Percentiles rank a stretch among this genome's conserved stretches.
These are phyloP conservation scores for Tetropium fuscum DNA, from an alignment of 2,888 invertebrate species.

Conservation along the genomic window DNA sequence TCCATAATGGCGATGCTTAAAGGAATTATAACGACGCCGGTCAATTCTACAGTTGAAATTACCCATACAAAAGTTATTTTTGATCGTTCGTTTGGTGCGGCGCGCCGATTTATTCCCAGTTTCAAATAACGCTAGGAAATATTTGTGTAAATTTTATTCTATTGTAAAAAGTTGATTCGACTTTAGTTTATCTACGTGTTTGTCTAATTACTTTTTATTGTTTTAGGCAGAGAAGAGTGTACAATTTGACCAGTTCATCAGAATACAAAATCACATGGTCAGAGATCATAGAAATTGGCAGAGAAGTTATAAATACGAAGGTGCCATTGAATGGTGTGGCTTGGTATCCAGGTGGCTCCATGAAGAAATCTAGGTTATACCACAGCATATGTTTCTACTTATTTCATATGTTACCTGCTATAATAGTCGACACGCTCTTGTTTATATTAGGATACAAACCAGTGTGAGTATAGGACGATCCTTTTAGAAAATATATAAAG, in stretches of 20 bases:
- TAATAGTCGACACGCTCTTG: conserved; percentile 83
- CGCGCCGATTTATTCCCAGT: too few relatives aligned
- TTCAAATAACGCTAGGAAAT: too few relatives aligned
- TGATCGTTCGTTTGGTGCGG: too few relatives aligned
- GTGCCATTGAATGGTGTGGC: conserved; percentile 90
- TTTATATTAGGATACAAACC: conserved; percentile 88
- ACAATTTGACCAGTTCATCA: conserved; percentile 83
- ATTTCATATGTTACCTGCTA: conserved; percentile 92
- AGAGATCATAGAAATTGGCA: conserved; percentile 85
- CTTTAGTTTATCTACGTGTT: too few relatives aligned
- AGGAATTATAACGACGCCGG: too few relatives aligned
- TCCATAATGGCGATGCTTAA: too few relatives aligned
- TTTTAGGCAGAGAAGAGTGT: conserved; percentile 71
- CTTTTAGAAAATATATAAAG: background rate
- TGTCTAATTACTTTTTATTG: too few relatives aligned
- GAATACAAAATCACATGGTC: conserved; percentile 90
- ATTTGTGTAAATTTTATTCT: too few relatives aligned
- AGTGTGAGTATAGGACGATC: conserved; percentile 73
- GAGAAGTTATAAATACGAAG: conserved; percentile 79
- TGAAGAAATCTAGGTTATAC: conserved; percentile 81
- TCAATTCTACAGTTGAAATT: too few relatives aligned
- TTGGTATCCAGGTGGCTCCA: conserved; percentile 88
- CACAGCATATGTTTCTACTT: conserved; percentile 87
- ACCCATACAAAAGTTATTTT: too few relatives aligned
- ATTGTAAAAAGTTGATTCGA: too few relatives aligned